Evolutionary conservation across 1,140 invertebrate genomes (phyloP), one percentile per base, ranked within the genome.

Genomic region (Drosophila watanabei): DNA sequence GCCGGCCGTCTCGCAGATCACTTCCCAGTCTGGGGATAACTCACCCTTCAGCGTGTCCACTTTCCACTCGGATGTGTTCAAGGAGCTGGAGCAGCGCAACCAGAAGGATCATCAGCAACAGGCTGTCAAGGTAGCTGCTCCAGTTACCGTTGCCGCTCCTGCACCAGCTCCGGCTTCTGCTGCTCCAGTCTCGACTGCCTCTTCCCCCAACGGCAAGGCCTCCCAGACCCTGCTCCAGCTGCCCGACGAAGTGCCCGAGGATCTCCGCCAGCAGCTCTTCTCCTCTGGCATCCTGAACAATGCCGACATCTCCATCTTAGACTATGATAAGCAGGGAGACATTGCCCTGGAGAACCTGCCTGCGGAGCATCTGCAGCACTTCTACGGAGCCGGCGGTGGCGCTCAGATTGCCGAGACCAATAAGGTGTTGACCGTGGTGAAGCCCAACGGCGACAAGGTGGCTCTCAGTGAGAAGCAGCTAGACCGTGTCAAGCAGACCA

Each of bases 251-350:
- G 97, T 98, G 9, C 97, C 97, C 2, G 97, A 97, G 61, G 97
- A 98, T 91, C 94, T 98, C 39, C 95, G 97, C 52, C 95, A 97
- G 89, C 97, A 98, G 84, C 93, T 98, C 0, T 86, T 98, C n/a
- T 96, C 96, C 46, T 97, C 97, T 0, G 97, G 97, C 43, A 97
- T 98, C 73, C 94, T 98, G 45, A 96, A 96, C 73, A 97, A 98
- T 85, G 97, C 97, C 30, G 96, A 98, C 82, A 97, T 98, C 61
- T 97, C 97, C 72, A 95, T 98, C 30, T 93, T 97, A 37, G 96
- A 97, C 93, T 97, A 97, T 75, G 97, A 97, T 86, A 98, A 98
- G 94, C 95, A 97, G 37, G 97, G 97, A n/a, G 97, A 97, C 81
- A 97, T 97, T 64, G 95, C 97, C 10, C 94, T 97, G 49, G 97